Evolutionary conservation across 2,888 invertebrate species (phyloP), one percentile per base, ranked within the genome.

Genomic region (Heliconius erato): DNA sequence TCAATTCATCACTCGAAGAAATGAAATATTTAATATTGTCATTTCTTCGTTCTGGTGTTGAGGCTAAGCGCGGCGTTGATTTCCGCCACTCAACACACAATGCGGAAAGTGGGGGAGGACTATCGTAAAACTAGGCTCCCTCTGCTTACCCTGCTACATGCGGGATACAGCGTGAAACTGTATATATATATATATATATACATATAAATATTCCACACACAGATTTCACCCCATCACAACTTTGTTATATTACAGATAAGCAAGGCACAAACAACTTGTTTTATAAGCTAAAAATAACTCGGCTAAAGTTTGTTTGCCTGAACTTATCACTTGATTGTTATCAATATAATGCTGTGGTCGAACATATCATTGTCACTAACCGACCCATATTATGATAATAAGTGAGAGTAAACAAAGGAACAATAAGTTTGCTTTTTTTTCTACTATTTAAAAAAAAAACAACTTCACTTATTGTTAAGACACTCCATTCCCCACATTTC

Each of bases 321-420:
- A 72, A 44, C 44, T 78, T 78, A 78, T 78, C 77, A 0, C 26
- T 78, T 77, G 77, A 78, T 77, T 65, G 35, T 63, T 77, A 77
- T 77, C 63, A 16, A 65, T n/a, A 40, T 63, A 63, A 77, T 16
- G 65, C 14, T 63, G 7, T 26, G n/a, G 63, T 65, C 26, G 26
- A 44, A 65, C 28, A 67, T 44, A 54, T 32, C 67, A 63, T 59
- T 76, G 81, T 77, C 59, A 77, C 81, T n/a, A 63, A 26, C 69
- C 74, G 80, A 82, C 82, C 82, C 69, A 40, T 65, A 35, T 63
- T 63, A 65, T 80, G 77, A 78, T 82, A 74, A 71, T 72, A 19
- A 54, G 54, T 40, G 67, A 77, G 54, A 71, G 67, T 77, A 59
- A 79, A 71, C 49, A 54, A 76, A 71, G 72, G 72, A 32, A 7